Evolutionary conservation across 2,888 invertebrate genomes (phyloP).

Genomic region (Chironomus riparius): DNA sequence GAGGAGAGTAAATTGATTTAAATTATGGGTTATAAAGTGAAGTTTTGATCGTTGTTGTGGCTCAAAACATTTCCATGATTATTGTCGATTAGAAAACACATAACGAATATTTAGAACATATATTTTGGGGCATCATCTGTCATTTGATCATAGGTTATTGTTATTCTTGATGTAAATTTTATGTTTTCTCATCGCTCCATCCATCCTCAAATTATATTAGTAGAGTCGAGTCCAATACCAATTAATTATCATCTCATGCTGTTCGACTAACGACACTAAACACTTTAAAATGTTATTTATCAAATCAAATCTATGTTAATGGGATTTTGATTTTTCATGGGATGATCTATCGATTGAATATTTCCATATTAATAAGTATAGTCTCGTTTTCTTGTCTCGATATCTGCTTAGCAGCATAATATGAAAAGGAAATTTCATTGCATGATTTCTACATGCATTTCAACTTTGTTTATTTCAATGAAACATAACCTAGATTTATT

Average conservation of each 20-base stretch:
- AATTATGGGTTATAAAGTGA: slow-evolving; percentile 22
- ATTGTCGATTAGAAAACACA: slow-evolving; percentile 10
- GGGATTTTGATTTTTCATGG: background rate
- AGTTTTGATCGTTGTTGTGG: background rate
- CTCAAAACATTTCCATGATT: slow-evolving; percentile 13
- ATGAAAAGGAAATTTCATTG: background rate
- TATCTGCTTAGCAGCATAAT: background rate
- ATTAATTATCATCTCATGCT: background rate
- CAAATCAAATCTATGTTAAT: background rate
- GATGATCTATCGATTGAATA: background rate
- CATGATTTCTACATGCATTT: background rate
- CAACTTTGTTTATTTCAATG: background rate
- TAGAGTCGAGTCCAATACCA: background rate
- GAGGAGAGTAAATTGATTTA: slow-evolving; percentile 20
- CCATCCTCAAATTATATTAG: background rate
- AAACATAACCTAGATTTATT: background rate
- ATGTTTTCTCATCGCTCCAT: background rate
- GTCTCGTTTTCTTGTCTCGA: background rate
- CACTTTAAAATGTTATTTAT: background rate
- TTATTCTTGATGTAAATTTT: background rate
- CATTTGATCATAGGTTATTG: background rate
- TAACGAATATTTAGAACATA: background rate
- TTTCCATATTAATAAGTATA: background rate
- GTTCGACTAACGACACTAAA: background rate
- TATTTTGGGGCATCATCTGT: background rate